Base-by-base conservation (phyloP, 2,113 vertebrate genomes). In the Octodon degus region DNA sequence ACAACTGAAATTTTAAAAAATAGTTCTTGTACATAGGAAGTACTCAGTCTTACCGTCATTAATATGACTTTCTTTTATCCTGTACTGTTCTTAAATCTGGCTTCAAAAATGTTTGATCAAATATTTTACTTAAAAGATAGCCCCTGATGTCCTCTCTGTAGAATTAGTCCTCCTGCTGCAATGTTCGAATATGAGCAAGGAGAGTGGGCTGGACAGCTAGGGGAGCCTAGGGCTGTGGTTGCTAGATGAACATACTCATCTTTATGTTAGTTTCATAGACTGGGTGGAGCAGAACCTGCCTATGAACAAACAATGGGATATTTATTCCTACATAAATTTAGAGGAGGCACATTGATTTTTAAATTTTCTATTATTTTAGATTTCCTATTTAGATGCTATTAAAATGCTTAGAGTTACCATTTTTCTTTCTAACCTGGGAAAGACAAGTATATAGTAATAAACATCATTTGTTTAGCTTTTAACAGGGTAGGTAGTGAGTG, bases 51-150 rank as follows among this genome's bases (percentile, higher is more conserved):
- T 94, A 25, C 68, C 91, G 19, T 86, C 89, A 67, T 60, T 81
- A 84, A 68, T 93, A 58, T 24, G 74, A 27, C 70, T 87, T 86
- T 89, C 60, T 25, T 47, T 77, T 63, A 81, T 68, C 83, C 87
- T 90, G 63, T 60, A 86, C 40, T 86, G 3, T 87, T 84, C 70
- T 94, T 91, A 27, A 37, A 65, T 81, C 40, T 96, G 74, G 34
- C 84, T 91, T 95, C 80, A 43, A 77, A 92, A 82, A 7, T 40
- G 34, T 53, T 68, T 40, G 55, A 83, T 90, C 72, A 40, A 83
- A 74, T 79, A 1, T 24, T 85, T 11, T 25, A 68, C 83, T 81
- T 87, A 88, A 94, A 95, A 76, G 40, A 34, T 5, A 74, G 17
- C 14, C n/a, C n/a, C 63, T 74, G 55, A 55, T 76, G 32, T 90